phyloP scores from a whole-genome alignment of 2,113 vertebrate genomes.

The Ivindomyrus marchei region DNA sequence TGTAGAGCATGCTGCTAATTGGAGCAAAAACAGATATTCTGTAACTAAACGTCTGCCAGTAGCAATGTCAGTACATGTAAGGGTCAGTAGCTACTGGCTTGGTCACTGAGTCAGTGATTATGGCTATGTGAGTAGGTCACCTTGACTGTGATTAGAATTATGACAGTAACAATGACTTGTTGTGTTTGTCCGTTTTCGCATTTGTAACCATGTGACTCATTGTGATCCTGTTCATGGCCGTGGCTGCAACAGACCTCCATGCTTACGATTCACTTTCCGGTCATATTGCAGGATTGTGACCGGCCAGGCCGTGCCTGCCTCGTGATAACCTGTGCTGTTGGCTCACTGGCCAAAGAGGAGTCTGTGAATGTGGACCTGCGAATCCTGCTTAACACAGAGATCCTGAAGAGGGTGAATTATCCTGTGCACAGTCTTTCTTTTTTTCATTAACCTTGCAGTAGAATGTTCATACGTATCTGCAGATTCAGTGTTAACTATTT shows the following conservation, averaged over 20 bases:
- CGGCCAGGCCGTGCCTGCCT: slow-evolving; percentile 76
- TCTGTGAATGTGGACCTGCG: slow-evolving; percentile 74
- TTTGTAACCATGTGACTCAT: neutral
- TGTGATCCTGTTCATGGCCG: neutral
- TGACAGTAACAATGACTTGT: neutral
- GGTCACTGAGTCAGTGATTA: neutral
- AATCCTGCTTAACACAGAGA: slow-evolving; percentile 89
- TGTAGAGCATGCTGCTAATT: neutral
- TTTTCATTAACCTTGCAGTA: neutral
- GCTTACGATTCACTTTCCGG: neutral
- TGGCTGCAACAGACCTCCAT: neutral
- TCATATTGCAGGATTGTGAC: slow-evolving; percentile 78
- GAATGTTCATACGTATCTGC: neutral
- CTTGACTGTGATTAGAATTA: neutral
- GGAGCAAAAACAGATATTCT: neutral
- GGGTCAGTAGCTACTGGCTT: neutral
- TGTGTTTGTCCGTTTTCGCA: neutral
- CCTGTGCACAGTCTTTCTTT: neutral
- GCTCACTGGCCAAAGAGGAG: slow-evolving; percentile 79
- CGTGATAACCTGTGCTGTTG: slow-evolving; percentile 74
- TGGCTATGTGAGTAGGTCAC: neutral
- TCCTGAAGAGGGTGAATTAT: slow-evolving; percentile 76
- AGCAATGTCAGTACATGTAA: neutral
- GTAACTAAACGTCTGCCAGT: neutral
- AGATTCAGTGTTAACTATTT: neutral